Evolutionary conservation across 1,140 invertebrate species (phyloP).

Genomic region (Drosophila bifasciata): DNA sequence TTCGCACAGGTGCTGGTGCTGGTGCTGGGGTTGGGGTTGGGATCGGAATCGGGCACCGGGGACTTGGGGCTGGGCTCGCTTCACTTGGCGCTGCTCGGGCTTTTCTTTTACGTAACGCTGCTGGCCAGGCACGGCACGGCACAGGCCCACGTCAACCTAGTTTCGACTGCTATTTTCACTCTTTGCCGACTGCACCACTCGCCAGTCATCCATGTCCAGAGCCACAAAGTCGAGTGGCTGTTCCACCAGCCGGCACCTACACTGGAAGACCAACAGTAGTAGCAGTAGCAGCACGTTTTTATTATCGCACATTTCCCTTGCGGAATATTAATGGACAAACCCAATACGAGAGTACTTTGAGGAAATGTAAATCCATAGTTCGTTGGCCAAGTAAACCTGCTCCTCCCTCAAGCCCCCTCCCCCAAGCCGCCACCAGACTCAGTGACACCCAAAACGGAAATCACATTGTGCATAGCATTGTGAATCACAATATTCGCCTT

Average conservation of each 20-base stretch:
- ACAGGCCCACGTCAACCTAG: constrained; percentile 60
- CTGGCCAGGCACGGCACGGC: constrained; percentile 63
- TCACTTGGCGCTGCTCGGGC: constrained; percentile 21
- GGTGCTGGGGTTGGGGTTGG: background rate
- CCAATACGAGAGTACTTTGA: constrained; percentile 34
- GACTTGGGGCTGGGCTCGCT: constrained; percentile 3
- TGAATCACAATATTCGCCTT: background rate
- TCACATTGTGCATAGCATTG: constrained; percentile 49
- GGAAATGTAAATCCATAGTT: constrained; percentile 60
- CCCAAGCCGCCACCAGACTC: too few species aligned
- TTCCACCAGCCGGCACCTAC: too few species aligned
- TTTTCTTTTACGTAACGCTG: constrained; percentile 75
- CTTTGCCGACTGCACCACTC: constrained; percentile 43
- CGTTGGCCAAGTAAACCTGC: constrained; percentile 64
- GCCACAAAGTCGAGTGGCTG: constrained; percentile 6
- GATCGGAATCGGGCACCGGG: too few species aligned
- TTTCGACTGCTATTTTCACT: constrained; percentile 70
- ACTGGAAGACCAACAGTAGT: background rate
- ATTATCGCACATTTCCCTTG: constrained; percentile 74
- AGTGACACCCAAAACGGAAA: constrained; percentile 25
- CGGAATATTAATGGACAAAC: constrained; percentile 60
- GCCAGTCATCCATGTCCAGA: constrained; percentile 30
- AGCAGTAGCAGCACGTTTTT: constrained; percentile 63
- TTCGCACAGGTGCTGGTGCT: constrained; percentile 13
- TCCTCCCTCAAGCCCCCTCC: constrained; percentile 1